These are phyloP conservation scores for Julus scanicus DNA, from an alignment of 2,888 invertebrate species.

Conservation along the genomic window DNA sequence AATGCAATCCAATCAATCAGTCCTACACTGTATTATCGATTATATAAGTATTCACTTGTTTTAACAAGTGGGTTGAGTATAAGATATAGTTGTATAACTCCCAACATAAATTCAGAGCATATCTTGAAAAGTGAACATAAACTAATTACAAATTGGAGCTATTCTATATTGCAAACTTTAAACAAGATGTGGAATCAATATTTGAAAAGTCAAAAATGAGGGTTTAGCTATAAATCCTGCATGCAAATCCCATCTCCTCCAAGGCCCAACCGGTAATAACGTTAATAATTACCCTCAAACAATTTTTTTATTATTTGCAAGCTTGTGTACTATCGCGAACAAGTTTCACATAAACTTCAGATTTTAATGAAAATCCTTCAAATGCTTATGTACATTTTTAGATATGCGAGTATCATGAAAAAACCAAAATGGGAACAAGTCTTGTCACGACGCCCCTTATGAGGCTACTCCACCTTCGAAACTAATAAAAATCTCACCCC, in stretches of 20 bases:
- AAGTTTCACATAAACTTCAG: neutral
- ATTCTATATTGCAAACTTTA: too few species aligned
- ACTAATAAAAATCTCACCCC: neutral
- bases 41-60: too few species aligned
- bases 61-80: too few species aligned
- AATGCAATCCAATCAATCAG: too few species aligned
- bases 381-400: neutral
- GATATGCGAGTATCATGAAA: neutral
- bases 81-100: too few species aligned
- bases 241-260: neutral
- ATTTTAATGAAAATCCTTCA: neutral
- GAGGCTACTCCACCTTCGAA: slow-evolving; percentile 36
- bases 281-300: too few species aligned
- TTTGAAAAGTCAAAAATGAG: neutral
- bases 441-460: neutral
- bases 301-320: neutral
- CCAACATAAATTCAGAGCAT: too few species aligned
- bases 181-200: neutral
- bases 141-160: too few species aligned
- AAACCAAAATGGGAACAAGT: neutral
- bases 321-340: neutral
- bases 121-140: too few species aligned
- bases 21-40: too few species aligned
- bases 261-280: neutral
- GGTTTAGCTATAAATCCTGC: neutral